A percentile compares a stretch with the other conserved stretches of the same genome.
Conservation (phyloP, 1,140 invertebrate genomes). For the Diachasma alloeum region DNA sequence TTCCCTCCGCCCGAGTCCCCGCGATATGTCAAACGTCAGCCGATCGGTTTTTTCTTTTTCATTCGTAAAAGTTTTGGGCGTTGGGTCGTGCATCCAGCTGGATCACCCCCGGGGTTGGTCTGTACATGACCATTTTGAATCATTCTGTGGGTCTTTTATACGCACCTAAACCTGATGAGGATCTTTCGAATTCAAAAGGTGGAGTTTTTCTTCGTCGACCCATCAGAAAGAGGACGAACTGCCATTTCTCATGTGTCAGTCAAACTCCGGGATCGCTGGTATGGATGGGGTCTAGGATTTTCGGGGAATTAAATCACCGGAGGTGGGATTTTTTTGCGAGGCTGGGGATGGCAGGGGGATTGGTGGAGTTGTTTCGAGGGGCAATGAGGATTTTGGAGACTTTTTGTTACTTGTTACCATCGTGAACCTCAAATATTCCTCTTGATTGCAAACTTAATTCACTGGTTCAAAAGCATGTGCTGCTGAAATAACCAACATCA, state of each 20-base stretch:
- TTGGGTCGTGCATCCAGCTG: background rate
- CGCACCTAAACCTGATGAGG: background rate
- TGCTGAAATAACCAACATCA: too few species aligned
- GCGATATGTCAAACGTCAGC: conserved; percentile 33
- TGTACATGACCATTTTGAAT: conserved; percentile 35
- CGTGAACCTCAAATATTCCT: too few species aligned
- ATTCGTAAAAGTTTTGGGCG: background rate
- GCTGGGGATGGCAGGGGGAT: background rate
- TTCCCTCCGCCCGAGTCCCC: background rate
- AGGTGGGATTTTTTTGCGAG: background rate
- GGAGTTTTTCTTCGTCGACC: background rate
- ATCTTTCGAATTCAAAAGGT: conserved; percentile 13
- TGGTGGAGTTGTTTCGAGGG: background rate
- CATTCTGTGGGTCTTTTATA: background rate
- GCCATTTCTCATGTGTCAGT: conserved; percentile 60
- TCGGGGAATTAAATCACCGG: background rate
- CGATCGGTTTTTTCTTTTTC: conserved; percentile 19
- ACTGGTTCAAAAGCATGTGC: too few species aligned
- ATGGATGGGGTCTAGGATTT: background rate
- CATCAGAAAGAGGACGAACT: conserved; percentile 38
- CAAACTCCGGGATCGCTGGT: background rate
- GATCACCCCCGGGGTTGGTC: background rate
- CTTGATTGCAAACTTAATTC: too few species aligned
- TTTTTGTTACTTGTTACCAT: too few species aligned
- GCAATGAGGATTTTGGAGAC: background rate